These are phyloP conservation scores for Eristalis tenax DNA, from an alignment of 2,888 invertebrate species.

Conservation along the genomic window DNA sequence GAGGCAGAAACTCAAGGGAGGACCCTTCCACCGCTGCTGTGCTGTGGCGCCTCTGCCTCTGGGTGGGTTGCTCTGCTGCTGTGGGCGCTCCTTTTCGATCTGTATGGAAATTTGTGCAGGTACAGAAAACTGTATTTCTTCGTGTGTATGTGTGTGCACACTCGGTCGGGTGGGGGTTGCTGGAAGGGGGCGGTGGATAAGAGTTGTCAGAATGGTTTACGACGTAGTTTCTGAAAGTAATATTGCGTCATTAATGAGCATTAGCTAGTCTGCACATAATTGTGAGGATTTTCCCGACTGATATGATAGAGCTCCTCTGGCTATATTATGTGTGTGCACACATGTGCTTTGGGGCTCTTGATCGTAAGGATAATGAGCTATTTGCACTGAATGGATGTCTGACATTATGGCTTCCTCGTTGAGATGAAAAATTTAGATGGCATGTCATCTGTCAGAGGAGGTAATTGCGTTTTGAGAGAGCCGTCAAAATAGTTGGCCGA, in stretches of 20 bases:
- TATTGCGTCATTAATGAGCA: conserved; percentile 51
- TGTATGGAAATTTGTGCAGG: conserved; percentile 29
- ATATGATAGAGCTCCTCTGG: not conserved
- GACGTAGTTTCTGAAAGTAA: conserved; percentile 43
- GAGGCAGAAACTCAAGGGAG: conserved; percentile 24
- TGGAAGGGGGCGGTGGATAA: conserved; percentile 13
- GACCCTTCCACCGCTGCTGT: conserved; percentile 40
- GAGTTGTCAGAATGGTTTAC: conserved; percentile 56
- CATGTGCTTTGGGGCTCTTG: not conserved
- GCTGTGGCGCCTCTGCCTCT: conserved; percentile 16
- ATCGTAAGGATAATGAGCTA: conserved; percentile 4
- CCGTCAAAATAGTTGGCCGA: not conserved
- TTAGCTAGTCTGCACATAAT: conserved; percentile 49
- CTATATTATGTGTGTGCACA: not conserved
- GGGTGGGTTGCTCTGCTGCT: conserved; percentile 7
- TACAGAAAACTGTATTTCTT: not conserved
- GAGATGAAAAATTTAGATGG: not conserved
- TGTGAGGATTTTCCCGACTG: conserved; percentile 17
- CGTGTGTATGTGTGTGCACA: not conserved
- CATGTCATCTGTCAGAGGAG: not conserved
- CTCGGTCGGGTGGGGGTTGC: not conserved
- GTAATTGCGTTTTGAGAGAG: not conserved
- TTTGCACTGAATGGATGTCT: not conserved
- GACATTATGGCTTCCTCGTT: not conserved
- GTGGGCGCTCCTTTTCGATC: not conserved